phyloP scores from a whole-genome alignment of 2,888 invertebrate genomes.

The Cremastobaeus sp. region DNA sequence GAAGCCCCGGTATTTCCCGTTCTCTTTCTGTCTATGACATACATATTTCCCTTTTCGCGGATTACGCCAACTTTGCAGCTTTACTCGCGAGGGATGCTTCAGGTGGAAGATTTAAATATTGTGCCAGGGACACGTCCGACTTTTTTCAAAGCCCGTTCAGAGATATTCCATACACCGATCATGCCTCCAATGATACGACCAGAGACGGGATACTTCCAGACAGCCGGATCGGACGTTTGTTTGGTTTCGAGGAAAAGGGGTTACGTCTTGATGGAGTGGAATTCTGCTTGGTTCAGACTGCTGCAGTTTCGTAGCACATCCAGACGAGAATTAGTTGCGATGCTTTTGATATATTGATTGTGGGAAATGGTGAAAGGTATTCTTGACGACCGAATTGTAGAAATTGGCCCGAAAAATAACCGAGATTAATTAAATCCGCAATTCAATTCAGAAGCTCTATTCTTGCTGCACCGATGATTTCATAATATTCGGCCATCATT shows the following conservation, averaged over 20 bases:
- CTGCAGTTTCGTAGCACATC: constrained; percentile 17
- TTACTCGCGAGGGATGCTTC: constrained; percentile 22
- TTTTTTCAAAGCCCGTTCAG: constrained; percentile 33
- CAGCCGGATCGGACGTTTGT: constrained; percentile 41
- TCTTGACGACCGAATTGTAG: constrained; percentile 1
- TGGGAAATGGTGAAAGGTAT: constrained; percentile 15
- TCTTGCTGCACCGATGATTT: too few relatives aligned
- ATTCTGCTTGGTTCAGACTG: constrained; percentile 26
- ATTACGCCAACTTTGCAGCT: constrained; percentile 49
- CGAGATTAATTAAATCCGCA: not conserved
- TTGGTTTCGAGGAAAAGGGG: constrained; percentile 51
- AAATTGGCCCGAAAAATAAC: too few relatives aligned
- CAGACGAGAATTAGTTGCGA: constrained; percentile 35
- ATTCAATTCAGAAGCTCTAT: constrained; percentile 2
- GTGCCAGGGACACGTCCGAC: constrained; percentile 19
- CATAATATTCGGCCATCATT: too few relatives aligned
- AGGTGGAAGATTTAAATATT: constrained; percentile 48
- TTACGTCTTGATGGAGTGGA: constrained; percentile 50
- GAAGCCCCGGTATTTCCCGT: constrained; percentile 52
- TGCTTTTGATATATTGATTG: constrained; percentile 50
- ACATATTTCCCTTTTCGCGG: constrained; percentile 48
- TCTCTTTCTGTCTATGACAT: constrained; percentile 28
- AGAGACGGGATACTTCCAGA: constrained; percentile 21
- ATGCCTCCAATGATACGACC: constrained; percentile 21
- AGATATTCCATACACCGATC: constrained; percentile 25